A percentile compares a stretch with the other conserved stretches of the same genome.
phyloP scores from a whole-genome alignment of 2,888 invertebrate species.

The Pandemis cinnamomeana region DNA sequence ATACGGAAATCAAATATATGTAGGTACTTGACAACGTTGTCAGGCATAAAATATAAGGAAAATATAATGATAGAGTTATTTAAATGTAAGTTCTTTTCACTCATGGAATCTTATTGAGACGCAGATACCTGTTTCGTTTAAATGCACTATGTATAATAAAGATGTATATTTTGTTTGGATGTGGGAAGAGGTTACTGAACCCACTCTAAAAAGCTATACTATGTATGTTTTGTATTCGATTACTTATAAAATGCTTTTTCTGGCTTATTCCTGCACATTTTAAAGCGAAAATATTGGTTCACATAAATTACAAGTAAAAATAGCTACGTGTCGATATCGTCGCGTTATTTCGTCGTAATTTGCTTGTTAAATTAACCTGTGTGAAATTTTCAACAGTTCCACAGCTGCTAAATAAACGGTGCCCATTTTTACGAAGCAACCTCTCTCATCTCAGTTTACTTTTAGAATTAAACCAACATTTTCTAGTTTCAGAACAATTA shows the following conservation, averaged over 20 bases:
- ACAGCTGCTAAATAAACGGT: constrained; percentile 5
- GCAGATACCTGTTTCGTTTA: too few species aligned
- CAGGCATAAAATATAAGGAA: too few species aligned
- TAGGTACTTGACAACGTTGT: too few species aligned
- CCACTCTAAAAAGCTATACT: too few species aligned
- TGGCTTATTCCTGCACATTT: background rate
- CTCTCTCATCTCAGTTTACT: constrained; percentile 3
- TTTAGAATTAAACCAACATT: constrained; percentile 15
- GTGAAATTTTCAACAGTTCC: background rate
- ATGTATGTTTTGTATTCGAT: background rate
- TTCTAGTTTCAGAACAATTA: constrained; percentile 34
- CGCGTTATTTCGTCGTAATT: background rate
- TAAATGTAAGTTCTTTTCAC: too few species aligned
- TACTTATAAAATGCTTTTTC: background rate
- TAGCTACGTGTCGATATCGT: background rate
- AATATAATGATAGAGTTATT: too few species aligned
- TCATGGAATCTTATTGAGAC: too few species aligned
- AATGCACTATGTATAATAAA: too few species aligned
- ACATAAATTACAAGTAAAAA: background rate
- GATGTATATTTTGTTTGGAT: too few species aligned
- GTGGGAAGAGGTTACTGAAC: too few species aligned
- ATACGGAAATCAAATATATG: too few species aligned
- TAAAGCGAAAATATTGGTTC: background rate
- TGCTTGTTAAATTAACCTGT: background rate
- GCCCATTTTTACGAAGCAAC: constrained; percentile 1